A percentile compares a stretch with the other conserved stretches of the same genome.
Evolutionary conservation across 1,140 invertebrate genomes (phyloP).

Genomic region (Formica exsecta): DNA sequence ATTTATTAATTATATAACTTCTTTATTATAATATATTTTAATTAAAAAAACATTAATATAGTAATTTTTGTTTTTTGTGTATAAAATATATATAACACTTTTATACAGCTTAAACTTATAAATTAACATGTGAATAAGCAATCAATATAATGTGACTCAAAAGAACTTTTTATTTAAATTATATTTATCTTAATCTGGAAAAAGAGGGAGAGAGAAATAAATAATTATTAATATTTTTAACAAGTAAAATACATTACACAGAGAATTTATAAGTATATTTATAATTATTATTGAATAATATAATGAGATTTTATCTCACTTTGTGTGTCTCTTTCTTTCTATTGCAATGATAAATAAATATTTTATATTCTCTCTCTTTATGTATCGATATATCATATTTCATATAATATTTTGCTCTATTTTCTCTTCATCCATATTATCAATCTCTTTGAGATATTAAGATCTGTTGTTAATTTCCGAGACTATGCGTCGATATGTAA

Average conservation of each 20-base stretch:
- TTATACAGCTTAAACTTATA: not conserved
- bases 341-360: not conserved
- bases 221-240: constrained; percentile 1
- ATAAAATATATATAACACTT: not conserved
- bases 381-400: not conserved
- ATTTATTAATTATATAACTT: too few relatives aligned
- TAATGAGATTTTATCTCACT: not conserved
- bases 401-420: not conserved
- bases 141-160: not conserved
- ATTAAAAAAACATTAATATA: too few relatives aligned
- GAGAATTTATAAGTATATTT: not conserved
- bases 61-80: not conserved
- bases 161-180: not conserved
- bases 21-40: too few relatives aligned
- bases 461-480: constrained; percentile 27
- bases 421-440: not conserved
- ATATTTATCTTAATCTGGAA: not conserved
- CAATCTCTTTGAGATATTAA: constrained; percentile 27
- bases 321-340: too few relatives aligned
- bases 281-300: not conserved
- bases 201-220: not conserved
- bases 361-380: not conserved
- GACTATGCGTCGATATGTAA: not conserved
- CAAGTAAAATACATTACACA: not conserved
- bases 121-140: too few relatives aligned